These are phyloP conservation scores for Zaprionus camerounensis DNA, from an alignment of 1,140 invertebrate species.

Conservation along the genomic window DNA sequence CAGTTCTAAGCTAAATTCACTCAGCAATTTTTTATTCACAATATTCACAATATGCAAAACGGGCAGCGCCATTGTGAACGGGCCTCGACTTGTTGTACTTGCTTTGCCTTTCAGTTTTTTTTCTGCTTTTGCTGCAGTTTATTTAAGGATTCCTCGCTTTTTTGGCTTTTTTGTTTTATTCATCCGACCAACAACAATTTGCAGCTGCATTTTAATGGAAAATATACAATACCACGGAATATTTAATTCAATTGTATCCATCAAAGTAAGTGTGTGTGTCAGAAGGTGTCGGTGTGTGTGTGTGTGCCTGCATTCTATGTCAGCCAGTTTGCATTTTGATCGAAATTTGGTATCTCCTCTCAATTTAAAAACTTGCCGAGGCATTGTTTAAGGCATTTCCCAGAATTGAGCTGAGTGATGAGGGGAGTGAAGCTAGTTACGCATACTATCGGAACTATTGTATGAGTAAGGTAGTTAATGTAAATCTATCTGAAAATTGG, in stretches of 20 bases:
- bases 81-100: not conserved
- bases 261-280: constrained; percentile 14
- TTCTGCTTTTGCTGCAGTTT: constrained; percentile 41
- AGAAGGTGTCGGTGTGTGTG: not conserved
- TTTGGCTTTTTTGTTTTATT: constrained; percentile 12
- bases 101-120: constrained; percentile 3
- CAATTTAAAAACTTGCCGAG: not conserved
- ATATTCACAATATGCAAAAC: constrained; percentile 72
- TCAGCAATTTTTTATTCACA: constrained; percentile 34
- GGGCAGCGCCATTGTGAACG: constrained; percentile 22
- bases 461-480: not conserved
- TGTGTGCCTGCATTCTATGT: not conserved
- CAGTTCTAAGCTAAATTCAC: constrained; percentile 75
- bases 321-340: constrained; percentile 6
- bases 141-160: constrained; percentile 34
- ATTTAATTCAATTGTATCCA: constrained; percentile 71
- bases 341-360: not conserved
- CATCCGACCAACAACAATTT: constrained; percentile 55
- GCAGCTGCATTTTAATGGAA: constrained; percentile 74
- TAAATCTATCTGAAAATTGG: no score
- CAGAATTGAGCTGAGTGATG: not conserved
- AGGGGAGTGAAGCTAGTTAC: not conserved
- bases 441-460: not conserved
- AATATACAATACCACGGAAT: constrained; percentile 62
- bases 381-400: not conserved